Evolutionary conservation across 35 echinoderm and acorn worm genomes (phyloP).

Genomic region (Amphiura filiformis): DNA sequence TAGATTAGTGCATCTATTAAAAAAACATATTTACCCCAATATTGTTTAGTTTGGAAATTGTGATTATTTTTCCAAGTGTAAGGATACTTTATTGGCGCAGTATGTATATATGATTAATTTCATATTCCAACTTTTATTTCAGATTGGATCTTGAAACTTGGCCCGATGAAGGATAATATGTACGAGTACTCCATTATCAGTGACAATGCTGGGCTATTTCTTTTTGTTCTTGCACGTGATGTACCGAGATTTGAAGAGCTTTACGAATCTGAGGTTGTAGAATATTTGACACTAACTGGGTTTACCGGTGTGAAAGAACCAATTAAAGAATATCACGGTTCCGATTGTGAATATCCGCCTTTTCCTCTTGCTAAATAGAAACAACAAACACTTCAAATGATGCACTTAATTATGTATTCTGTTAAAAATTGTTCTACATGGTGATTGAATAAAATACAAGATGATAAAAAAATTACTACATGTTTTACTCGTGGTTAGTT

Average conservation of each 20-base stretch:
- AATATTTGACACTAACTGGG: slow-evolving; percentile 39
- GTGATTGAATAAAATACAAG: no score
- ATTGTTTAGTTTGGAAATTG: no score
- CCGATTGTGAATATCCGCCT: slow-evolving; percentile 36
- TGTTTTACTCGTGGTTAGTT: no score
- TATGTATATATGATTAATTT: neutral
- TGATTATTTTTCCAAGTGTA: no score
- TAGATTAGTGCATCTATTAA: no score
- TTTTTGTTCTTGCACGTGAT: slow-evolving; percentile 57
- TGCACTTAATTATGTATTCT: no score
- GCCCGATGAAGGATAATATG: slow-evolving; percentile 26
- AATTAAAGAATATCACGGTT: slow-evolving; percentile 43
- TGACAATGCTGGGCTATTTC: neutral
- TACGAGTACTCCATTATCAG: slow-evolving; percentile 57
- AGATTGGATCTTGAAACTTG: slow-evolving; percentile 66
- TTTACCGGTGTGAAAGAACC: slow-evolving; percentile 29
- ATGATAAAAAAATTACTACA: no score
- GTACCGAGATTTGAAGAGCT: slow-evolving; percentile 20
- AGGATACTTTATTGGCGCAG: no score
- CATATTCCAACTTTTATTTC: no score
- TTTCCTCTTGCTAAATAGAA: neutral
- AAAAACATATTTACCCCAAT: no score
- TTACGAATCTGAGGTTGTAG: slow-evolving; percentile 46
- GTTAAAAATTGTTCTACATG: no score
- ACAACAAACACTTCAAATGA: no score